Conservation (phyloP, 35 echinoderm and acorn worm species). For the Holothuria glaberrima region DNA sequence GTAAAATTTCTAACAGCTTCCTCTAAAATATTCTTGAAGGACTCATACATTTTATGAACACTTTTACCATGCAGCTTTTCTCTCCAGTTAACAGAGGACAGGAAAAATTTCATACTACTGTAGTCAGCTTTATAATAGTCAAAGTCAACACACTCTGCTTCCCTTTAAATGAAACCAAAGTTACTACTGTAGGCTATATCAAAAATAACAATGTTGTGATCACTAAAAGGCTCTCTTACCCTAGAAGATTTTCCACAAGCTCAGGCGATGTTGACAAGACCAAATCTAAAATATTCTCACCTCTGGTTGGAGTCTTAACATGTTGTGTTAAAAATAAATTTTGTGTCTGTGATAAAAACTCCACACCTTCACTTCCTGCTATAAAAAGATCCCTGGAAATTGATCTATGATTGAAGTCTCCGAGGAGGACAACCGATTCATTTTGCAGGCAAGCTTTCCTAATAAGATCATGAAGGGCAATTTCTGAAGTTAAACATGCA, state of each 20-base stretch:
- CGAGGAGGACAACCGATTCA: slow-evolving; percentile 17
- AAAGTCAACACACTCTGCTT: slow-evolving; percentile 5
- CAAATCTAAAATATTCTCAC: slow-evolving; percentile 24
- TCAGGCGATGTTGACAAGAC: neutral
- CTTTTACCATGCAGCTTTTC: slow-evolving; percentile 9
- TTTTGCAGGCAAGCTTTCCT: slow-evolving; percentile 10
- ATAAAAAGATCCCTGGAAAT: neutral
- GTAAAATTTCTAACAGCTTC: slow-evolving; percentile 15
- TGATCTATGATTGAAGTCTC: slow-evolving; percentile 45
- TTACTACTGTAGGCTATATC: slow-evolving; percentile 6
- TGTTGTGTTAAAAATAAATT: slow-evolving; percentile 32
- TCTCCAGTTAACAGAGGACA: neutral
- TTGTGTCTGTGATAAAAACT: neutral
- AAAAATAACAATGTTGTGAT: slow-evolving; percentile 38
- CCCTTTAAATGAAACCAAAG: neutral
- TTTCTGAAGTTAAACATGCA: neutral
- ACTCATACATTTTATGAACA: slow-evolving; percentile 26
- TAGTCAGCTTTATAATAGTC: slow-evolving; percentile 36
- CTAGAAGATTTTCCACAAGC: slow-evolving; percentile 33
- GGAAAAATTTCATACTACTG: neutral
- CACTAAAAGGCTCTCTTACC: slow-evolving; percentile 17
- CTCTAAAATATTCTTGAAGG: slow-evolving; percentile 2
- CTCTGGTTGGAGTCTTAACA: slow-evolving; percentile 14
- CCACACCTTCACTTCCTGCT: neutral
- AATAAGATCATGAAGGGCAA: neutral